phyloP scores from a whole-genome alignment of 1,140 invertebrate species.

The Riptortus pedestris region DNA sequence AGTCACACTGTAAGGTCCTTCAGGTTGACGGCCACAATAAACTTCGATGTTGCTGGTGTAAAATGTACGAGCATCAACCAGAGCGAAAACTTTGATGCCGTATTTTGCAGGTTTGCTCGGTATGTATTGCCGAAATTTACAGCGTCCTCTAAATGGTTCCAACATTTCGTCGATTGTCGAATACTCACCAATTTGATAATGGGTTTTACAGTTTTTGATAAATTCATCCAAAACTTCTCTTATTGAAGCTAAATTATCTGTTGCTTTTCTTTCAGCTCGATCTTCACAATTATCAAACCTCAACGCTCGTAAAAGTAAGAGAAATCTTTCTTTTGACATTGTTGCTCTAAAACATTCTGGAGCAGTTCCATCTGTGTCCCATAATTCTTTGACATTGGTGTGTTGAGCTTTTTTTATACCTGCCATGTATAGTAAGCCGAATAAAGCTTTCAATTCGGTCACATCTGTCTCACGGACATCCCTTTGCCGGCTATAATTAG shows the following conservation, averaged over 20 bases:
- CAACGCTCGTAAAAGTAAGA: background rate
- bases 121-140: background rate
- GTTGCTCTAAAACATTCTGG: background rate
- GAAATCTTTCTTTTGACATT: background rate
- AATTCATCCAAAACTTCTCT: background rate
- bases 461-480: background rate
- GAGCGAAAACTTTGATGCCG: background rate
- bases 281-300: background rate
- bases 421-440: background rate
- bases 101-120: background rate
- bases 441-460: background rate
- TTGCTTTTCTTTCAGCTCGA: background rate
- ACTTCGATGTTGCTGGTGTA: background rate
- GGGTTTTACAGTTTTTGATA: background rate
- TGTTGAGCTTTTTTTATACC: background rate
- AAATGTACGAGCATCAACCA: background rate
- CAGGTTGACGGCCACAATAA: constrained; percentile 30
- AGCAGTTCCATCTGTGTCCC: background rate
- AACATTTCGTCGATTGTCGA: background rate
- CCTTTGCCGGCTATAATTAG: background rate
- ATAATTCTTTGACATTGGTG: background rate
- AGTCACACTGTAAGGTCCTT: background rate
- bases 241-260: background rate
- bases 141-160: background rate
- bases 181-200: background rate